Evolutionary conservation across 2,113 vertebrate species (phyloP), one percentile per base, ranked within the genome.

Genomic region (Limnothrissa miodon): DNA sequence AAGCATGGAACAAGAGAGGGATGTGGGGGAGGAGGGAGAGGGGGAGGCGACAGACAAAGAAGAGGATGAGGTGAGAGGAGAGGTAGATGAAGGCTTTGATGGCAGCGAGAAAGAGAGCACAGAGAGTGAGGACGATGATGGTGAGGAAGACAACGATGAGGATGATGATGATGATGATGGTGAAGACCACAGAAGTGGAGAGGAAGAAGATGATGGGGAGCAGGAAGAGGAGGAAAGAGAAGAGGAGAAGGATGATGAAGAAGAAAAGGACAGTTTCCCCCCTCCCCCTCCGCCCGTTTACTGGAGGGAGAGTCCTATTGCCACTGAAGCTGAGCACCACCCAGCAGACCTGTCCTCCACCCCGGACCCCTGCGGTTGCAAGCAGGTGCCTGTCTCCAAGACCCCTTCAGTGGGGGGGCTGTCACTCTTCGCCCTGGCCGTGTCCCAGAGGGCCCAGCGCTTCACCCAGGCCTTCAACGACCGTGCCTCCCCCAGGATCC

Each of bases 71-170:
- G n/a, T 5, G 13, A 82, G 86, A 84, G 66, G 29, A 36, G 66
- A 74, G 15, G 66, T 15, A 15, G 85, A 81, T 83, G 89, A 45
- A 89, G 74, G 87, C 80, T 90, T 53, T 5, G 79, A 74, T 74
- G 29, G 66, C 29, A 74, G 66, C 84, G 90, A 90, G 82, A 92
- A 89, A 81, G 91, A 94, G 83, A 83, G 59, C 84, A 83, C 44
- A n/a, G n/a, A n/a, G n/a, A n/a, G n/a, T n/a, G n/a, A n/a, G n/a
- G n/a, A n/a, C n/a, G n/a, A n/a, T n/a, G n/a, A n/a, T n/a, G n/a
- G n/a, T n/a, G n/a, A n/a, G 70, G 83, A 48, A 51, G 86, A 83
- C 44, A 15, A 3, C 0, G 45, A 19, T 79, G 46, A 4, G 59
- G 51, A 56, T 5, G 39, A 9, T 0, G 15, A 36, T 13, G 56